These are phyloP conservation scores for Augiades crinisus DNA, from an alignment of 2,888 invertebrate species.

Conservation along the genomic window DNA sequence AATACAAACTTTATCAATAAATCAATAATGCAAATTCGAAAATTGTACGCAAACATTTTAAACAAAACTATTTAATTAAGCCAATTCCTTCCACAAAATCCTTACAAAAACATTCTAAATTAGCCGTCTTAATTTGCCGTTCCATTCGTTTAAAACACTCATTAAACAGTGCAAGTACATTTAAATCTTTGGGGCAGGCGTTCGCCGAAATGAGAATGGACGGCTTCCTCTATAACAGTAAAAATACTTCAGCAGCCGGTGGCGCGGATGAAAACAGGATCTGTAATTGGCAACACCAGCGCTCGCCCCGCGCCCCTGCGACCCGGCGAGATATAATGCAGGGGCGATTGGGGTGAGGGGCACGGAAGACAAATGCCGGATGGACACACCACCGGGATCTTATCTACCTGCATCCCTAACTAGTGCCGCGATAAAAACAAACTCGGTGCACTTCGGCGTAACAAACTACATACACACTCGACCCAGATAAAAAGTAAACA, in stretches of 20 bases:
- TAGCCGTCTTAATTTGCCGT: background rate
- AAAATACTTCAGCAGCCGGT: constrained; percentile 36
- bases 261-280: constrained; percentile 32
- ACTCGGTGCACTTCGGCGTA: background rate
- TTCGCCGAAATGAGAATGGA: constrained; percentile 27
- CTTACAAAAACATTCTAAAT: background rate
- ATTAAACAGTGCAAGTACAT: constrained; percentile 16
- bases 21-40: too few species aligned
- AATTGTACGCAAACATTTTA: too few species aligned
- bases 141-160: constrained; percentile 13
- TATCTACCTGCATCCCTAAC: constrained; percentile 1
- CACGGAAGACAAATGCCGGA: constrained; percentile 26
- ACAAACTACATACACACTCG: constrained; percentile 1
- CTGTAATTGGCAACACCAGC: constrained; percentile 48
- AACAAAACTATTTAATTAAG: too few species aligned
- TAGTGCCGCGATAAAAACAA: constrained; percentile 6
- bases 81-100: too few species aligned
- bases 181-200: constrained; percentile 7
- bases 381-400: background rate
- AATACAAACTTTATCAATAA: too few species aligned
- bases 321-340: constrained; percentile 66
- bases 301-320: constrained; percentile 65
- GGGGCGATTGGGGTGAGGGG: constrained; percentile 46
- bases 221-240: constrained; percentile 32
- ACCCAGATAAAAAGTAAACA: constrained; percentile 11